phyloP scores from a whole-genome alignment of 2,888 invertebrate genomes.

The Calliphora vomitoria region DNA sequence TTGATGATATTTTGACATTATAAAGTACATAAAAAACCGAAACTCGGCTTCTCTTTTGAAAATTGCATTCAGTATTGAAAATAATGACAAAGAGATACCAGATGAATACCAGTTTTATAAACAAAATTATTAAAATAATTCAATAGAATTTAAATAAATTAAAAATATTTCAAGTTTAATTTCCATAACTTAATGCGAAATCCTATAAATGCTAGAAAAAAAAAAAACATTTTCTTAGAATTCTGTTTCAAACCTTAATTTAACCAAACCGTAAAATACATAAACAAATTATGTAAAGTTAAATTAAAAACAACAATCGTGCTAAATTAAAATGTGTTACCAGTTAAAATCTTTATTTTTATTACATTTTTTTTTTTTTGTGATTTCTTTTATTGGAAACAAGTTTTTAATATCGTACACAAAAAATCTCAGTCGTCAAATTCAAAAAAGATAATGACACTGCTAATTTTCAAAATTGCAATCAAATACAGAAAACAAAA shows the following conservation, averaged over 20 bases:
- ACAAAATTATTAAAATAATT: too few species aligned
- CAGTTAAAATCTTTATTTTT: constrained; percentile 34
- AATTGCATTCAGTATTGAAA: too few species aligned
- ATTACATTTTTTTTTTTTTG: constrained; percentile 9
- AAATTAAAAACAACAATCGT: constrained; percentile 12
- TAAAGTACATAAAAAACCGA: too few species aligned
- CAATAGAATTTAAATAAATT: too few species aligned
- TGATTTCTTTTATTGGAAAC: constrained; percentile 45
- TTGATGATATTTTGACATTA: too few species aligned
- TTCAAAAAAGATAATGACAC: constrained; percentile 55
- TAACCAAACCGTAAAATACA: not conserved
- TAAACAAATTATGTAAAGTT: constrained; percentile 1
- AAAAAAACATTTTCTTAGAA: not conserved
- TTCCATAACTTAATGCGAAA: too few species aligned
- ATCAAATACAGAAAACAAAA: constrained; percentile 17
- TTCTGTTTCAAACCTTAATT: not conserved
- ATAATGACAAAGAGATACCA: too few species aligned
- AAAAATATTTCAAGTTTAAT: too few species aligned
- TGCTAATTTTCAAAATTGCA: constrained; percentile 53
- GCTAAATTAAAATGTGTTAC: not conserved
- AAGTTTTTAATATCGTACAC: constrained; percentile 36
- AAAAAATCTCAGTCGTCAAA: constrained; percentile 36
- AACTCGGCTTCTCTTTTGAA: too few species aligned
- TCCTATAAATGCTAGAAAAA: too few species aligned
- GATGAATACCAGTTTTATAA: too few species aligned